Conservation (phyloP, 2,113 vertebrate genomes). For the Eurypyga helias region DNA sequence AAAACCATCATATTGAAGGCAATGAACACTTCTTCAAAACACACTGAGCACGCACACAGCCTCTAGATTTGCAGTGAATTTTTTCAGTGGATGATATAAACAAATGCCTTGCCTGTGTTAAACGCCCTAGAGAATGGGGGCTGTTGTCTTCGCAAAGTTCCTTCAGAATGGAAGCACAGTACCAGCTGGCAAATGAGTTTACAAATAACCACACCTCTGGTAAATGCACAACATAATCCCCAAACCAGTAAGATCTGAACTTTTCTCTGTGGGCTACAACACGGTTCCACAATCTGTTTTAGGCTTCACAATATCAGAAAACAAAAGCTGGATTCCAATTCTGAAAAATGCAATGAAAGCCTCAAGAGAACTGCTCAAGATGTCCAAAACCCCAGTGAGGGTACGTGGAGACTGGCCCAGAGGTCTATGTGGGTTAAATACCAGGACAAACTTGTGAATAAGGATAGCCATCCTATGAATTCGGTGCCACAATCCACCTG, state of each 20-base stretch:
- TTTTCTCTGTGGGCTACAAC: background rate
- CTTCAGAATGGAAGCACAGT: background rate
- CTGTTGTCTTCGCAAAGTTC: background rate
- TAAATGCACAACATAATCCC: background rate
- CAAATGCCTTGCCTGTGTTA: background rate
- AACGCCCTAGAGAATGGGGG: background rate
- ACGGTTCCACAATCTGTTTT: background rate
- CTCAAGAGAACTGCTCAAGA: background rate
- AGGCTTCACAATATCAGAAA: background rate
- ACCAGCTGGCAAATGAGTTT: background rate
- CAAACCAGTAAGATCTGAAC: background rate
- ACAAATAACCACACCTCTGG: background rate
- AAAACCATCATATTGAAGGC: background rate
- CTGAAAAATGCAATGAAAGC: background rate
- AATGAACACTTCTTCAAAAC: background rate
- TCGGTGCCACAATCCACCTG: too few species aligned
- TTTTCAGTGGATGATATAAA: background rate
- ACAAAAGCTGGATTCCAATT: background rate
- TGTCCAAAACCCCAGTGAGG: too few species aligned
- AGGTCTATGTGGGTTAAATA: background rate
- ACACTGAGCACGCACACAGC: background rate
- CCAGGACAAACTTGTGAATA: too few species aligned
- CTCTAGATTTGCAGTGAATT: background rate
- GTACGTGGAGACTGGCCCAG: background rate
- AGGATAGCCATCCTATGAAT: accelerated